Base-by-base conservation (phyloP, 2,888 invertebrate genomes). In the Anthophora plumipes region DNA sequence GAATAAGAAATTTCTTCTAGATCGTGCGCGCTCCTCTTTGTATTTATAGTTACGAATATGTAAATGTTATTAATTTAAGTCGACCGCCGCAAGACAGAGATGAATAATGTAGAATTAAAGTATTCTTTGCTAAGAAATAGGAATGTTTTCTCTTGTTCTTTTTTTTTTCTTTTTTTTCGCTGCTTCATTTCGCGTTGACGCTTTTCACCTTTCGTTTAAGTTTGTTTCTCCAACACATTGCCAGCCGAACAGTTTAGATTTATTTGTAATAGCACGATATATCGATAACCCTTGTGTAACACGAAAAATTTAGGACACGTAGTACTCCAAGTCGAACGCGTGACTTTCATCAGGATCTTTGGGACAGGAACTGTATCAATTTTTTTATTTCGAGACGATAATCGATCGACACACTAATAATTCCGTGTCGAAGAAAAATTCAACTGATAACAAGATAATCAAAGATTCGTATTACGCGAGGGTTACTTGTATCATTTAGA, bases 61-160 rank as follows among this genome's bases (percentile, higher is more conserved):
- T 31, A 71, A 80, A 84, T 88, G 87, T 89, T 88, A 81, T 85
- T 90, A 88, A 90, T 82, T 90, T 89, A 90, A 88, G 83, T 55
- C 39, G 61, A 54, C 48, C 20, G 71, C 43, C 55, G 79, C 77
- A 74, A 83, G 67, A 54, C 60, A 85, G 80, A 14, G 20, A 52
- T 77, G 69, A 41, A 43, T 80, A 41, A 43, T 80, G 83, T 85
- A 87, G 81, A 82, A 87, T 88, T 80, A 86, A 87, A 85, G 83
- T 77, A 84, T 84, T 48, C 82, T 89, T 89, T 88, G 82, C 67
- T 88, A 87, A 41, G 8, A 46, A 22, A 17, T 25, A 8, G 2
- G 50, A 50, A 20, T n/a, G 50, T 31, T 31, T 31, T 31, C 31
- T 31, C 31, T 31, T 31, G 31, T 31, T n/a, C 4, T 66, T 9